A percentile compares a stretch with the other conserved stretches of the same genome.
Conservation (phyloP, 2,113 vertebrate genomes). For the Beaufortia kweichowensis region DNA sequence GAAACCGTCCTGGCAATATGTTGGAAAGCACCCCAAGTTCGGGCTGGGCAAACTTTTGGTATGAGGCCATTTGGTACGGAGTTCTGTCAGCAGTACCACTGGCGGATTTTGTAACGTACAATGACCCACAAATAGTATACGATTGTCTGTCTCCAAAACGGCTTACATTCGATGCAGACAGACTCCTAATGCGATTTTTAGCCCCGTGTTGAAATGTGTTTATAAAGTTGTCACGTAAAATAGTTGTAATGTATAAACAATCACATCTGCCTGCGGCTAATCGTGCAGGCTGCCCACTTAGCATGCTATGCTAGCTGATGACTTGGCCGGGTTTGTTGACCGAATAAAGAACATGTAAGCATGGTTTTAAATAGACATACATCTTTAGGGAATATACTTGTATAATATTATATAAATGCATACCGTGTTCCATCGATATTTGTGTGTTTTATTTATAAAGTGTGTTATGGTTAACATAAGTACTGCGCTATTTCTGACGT, state of each 20-base stretch:
- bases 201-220: background rate
- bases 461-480: too few relatives aligned
- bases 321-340: slow-evolving; percentile 33
- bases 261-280: background rate
- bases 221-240: slow-evolving; percentile 1
- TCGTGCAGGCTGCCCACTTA: slow-evolving; percentile 2
- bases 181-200: background rate
- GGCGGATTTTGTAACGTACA: background rate
- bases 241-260: background rate
- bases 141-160: background rate
- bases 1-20: background rate
- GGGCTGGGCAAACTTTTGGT: background rate
- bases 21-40: background rate
- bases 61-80: background rate
- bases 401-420: too few relatives aligned
- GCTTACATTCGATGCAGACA: background rate
- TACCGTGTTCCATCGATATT: too few relatives aligned
- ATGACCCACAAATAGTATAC: background rate
- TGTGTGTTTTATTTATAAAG: too few relatives aligned
- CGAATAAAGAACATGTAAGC: background rate
- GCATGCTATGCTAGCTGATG: slow-evolving; percentile 38
- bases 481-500: too few relatives aligned
- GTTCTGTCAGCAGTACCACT: background rate
- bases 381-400: background rate
- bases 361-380: background rate